Conservation (phyloP, 2,888 invertebrate genomes). For the Cantharis rufa region DNA sequence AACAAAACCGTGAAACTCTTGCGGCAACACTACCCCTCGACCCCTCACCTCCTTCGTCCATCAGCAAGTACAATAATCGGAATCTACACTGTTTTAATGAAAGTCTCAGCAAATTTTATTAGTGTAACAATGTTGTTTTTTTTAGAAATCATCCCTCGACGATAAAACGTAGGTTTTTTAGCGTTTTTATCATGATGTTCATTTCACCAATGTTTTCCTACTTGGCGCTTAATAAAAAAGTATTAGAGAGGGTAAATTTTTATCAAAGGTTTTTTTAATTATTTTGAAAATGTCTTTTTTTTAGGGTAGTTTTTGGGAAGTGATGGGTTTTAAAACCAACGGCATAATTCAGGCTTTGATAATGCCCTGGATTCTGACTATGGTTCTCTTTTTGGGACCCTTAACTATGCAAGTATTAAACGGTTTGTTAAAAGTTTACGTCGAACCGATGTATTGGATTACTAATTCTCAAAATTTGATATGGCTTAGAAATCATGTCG, state of each 20-base stretch:
- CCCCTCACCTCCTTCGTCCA: constrained; percentile 14
- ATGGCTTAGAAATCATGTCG: constrained; percentile 87
- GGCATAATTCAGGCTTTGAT: constrained; percentile 76
- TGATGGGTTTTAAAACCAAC: constrained; percentile 74
- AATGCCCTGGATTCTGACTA: constrained; percentile 78
- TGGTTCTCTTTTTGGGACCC: constrained; percentile 83
- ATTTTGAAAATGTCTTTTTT: constrained; percentile 38
- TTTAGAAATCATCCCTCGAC: constrained; percentile 86
- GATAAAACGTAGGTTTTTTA: constrained; percentile 84
- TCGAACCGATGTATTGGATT: constrained; percentile 63
- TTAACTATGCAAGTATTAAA: constrained; percentile 72
- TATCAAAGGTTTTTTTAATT: not conserved
- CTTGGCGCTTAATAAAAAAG: constrained; percentile 68
- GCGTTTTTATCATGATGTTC: constrained; percentile 80
- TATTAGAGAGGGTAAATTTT: constrained; percentile 60
- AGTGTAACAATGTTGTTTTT: constrained; percentile 32
- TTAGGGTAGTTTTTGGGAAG: constrained; percentile 66
- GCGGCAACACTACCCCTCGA: constrained; percentile 31
- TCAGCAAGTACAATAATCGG: constrained; percentile 16
- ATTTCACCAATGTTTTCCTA: constrained; percentile 79
- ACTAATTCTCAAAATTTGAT: constrained; percentile 72
- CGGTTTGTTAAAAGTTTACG: constrained; percentile 70
- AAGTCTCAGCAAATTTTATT: not conserved
- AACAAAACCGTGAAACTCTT: constrained; percentile 33
- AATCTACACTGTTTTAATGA: constrained; percentile 12